Evolutionary conservation across 2,888 invertebrate species (phyloP), one percentile per base, ranked within the genome.

Genomic region (Diabrotica balteata): DNA sequence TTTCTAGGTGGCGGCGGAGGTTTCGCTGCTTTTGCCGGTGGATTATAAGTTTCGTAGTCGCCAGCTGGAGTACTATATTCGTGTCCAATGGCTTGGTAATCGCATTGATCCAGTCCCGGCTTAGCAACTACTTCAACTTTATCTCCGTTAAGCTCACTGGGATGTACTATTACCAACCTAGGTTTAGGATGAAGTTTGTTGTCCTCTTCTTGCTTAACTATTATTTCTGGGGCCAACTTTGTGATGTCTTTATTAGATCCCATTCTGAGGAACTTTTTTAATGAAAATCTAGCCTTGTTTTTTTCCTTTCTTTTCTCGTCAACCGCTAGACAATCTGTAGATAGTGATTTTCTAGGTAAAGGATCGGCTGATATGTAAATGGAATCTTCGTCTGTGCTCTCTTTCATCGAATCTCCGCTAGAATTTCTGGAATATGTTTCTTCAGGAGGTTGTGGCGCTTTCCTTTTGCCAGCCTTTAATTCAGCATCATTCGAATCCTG

Each of bases 91-190:
- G 63, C 42, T 9, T 63, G 67, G 17, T 59, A 64, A 49, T 75
- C 74, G 1, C 61, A 58, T 65, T 71, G 72, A 52, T 75, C 75
- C 10, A 64, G n/a, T 88, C 89, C 70, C 7, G 72, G 72, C 71
- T 82, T 83, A 3, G 78, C 73, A 0, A 94, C 88, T 49, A 94
- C 93, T 80, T 94, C 93, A 2, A 94, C 93, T 69, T 88, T 91
- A 8, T 91, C 90, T 45, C 93, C 92, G 81, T 94, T 94, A 68
- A 95, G 87, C 79, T 95, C 95, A 76, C 93, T 86, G 10, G 95
- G 95, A 86, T 95, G 95, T 71, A 95, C 94, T 75, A 95, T 95
- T 69, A 95, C 93, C 42, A 94, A 86, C n/a, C 77, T 61, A 7
- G 79, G 79, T 69, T 76, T 80, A 7, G 79, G 77, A 61, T 75